A percentile compares a stretch with the other conserved stretches of the same genome.
Evolutionary conservation across 2,888 invertebrate genomes (phyloP).

Genomic region (Apamea crenata): DNA sequence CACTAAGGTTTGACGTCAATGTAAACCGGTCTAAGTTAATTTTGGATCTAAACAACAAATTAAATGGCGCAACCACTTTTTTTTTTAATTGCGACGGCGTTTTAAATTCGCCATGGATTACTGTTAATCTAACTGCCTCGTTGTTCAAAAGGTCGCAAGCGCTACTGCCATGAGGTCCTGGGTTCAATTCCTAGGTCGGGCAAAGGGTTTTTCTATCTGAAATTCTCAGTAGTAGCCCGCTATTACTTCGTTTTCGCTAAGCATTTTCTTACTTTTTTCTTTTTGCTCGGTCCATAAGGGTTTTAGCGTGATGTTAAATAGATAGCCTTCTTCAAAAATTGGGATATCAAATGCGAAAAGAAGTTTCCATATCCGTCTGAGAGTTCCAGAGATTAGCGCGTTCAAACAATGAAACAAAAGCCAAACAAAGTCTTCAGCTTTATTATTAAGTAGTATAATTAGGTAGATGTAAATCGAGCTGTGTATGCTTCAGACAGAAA

Average conservation of each 20-base stretch:
- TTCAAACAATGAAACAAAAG: too few species aligned
- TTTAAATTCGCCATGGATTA: neutral
- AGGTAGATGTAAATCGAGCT: neutral
- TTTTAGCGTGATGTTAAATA: too few species aligned
- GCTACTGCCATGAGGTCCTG: too few species aligned
- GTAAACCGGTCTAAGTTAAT: slow-evolving; percentile 38
- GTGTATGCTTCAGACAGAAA: neutral
- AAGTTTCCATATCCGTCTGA: too few species aligned
- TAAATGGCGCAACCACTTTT: neutral
- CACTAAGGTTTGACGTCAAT: slow-evolving; percentile 51
- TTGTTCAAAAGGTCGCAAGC: neutral
- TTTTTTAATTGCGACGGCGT: neutral
- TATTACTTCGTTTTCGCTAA: too few species aligned
- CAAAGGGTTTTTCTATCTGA: neutral
- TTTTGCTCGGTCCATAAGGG: too few species aligned
- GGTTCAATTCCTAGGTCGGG: neutral
- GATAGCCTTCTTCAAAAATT: too few species aligned
- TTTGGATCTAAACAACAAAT: slow-evolving; percentile 14
- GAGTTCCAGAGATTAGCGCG: too few species aligned
- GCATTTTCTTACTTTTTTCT: too few species aligned
- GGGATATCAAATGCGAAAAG: too few species aligned
- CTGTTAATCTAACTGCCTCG: neutral
- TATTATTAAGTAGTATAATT: too few species aligned
- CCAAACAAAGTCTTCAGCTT: too few species aligned
- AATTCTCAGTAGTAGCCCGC: neutral